Conservation (phyloP, 2,888 invertebrate genomes). For the Parnassius apollo region DNA sequence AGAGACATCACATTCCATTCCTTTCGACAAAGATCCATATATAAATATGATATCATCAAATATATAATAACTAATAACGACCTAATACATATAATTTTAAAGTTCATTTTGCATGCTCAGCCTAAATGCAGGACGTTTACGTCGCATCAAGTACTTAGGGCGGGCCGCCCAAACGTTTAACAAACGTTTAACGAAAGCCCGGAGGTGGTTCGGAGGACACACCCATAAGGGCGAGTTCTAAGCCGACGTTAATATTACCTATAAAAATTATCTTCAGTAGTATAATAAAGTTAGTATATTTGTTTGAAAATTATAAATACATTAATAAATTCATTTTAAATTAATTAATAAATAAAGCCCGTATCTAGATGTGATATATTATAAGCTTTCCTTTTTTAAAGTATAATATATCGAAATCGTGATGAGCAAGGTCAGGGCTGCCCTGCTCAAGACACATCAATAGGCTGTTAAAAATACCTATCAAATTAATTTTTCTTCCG, state of each 20-base stretch:
- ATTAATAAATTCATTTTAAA: too few species aligned
- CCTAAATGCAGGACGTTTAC: slow-evolving; percentile 39
- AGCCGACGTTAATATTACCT: slow-evolving; percentile 11
- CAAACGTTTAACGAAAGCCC: slow-evolving; percentile 74
- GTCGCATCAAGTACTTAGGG: slow-evolving; percentile 65
- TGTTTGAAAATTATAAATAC: too few species aligned
- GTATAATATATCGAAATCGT: too few species aligned
- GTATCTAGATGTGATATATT: too few species aligned
- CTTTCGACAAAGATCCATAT: slow-evolving; percentile 55
- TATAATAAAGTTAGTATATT: too few species aligned
- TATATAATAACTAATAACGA: slow-evolving; percentile 28
- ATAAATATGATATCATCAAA: neutral
- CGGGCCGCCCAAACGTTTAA: slow-evolving; percentile 82
- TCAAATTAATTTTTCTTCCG: too few species aligned
- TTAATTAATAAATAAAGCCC: too few species aligned
- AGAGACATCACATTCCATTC: slow-evolving; percentile 52
- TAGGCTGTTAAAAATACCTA: too few species aligned
- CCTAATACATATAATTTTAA: slow-evolving; percentile 39
- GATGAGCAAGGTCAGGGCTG: too few species aligned
- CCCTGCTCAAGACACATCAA: too few species aligned
- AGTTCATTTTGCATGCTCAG: slow-evolving; percentile 39
- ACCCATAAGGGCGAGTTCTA: slow-evolving; percentile 58
- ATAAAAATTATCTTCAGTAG: slow-evolving; percentile 1
- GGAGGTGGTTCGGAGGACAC: slow-evolving; percentile 66
- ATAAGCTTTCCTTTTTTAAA: too few species aligned